Conservation (phyloP, 2,113 vertebrate genomes). For the Leucopternis melanops region DNA sequence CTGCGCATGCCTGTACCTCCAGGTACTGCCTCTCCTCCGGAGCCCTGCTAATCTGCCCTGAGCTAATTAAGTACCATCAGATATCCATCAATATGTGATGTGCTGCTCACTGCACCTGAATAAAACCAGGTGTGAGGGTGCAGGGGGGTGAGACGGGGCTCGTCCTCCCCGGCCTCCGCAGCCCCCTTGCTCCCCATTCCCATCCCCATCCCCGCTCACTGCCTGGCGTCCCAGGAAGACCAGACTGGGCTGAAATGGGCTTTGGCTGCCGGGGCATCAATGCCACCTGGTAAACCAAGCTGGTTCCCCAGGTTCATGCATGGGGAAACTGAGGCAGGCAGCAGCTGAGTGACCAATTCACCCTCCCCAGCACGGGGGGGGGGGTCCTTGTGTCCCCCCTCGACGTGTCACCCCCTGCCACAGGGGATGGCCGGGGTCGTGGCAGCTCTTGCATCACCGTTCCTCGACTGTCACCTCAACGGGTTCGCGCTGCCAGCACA, state of each 20-base stretch:
- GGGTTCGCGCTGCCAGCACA: background rate
- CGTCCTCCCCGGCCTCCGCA: rapidly evolving
- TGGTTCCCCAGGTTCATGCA: background rate
- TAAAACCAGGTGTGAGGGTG: background rate
- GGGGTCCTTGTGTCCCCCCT: too few relatives aligned
- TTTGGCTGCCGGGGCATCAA: background rate
- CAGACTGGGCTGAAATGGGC: background rate
- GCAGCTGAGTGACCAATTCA: rapidly evolving
- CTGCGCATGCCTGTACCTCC: background rate
- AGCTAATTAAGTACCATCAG: background rate
- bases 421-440: background rate
- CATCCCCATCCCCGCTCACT: rapidly evolving
- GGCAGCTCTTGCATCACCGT: background rate
- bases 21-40: background rate
- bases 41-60: background rate
- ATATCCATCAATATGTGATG: background rate
- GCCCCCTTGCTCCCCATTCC: too few relatives aligned
- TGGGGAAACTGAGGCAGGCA: background rate
- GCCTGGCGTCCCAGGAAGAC: background rate
- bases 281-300: background rate
- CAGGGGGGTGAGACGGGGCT: rapidly evolving
- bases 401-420: background rate
- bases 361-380: too few relatives aligned
- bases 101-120: background rate
- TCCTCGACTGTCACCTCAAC: background rate